Evolutionary conservation across 2,797 vertebrate species (phyloP).

Genomic region (Thamnophis elegans): DNA sequence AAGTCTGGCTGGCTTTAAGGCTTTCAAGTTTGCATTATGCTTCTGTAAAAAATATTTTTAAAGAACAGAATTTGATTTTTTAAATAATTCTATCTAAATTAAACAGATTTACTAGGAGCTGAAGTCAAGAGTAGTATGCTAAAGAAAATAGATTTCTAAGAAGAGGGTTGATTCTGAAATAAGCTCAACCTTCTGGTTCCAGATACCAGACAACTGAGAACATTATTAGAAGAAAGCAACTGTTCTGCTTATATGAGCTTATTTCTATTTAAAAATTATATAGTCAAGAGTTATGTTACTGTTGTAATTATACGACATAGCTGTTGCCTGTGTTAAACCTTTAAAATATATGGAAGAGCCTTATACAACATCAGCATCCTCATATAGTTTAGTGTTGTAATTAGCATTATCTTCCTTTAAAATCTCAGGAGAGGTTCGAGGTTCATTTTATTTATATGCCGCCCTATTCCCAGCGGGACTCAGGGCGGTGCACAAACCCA

Average conservation of each 20-base stretch:
- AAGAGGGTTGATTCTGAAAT: not conserved
- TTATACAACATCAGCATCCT: not conserved
- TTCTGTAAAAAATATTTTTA: conserved; percentile 78
- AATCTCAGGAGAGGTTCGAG: not conserved
- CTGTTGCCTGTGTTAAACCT: not conserved
- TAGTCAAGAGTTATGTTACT: not conserved
- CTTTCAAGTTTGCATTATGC: conserved; percentile 87
- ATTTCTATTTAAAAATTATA: not conserved
- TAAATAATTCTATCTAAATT: conserved; percentile 8
- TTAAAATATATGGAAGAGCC: not conserved
- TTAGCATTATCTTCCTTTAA: not conserved
- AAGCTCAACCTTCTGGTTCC: not conserved
- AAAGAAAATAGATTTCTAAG: not conserved
- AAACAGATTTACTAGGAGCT: too few relatives aligned
- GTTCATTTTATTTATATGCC: too few relatives aligned
- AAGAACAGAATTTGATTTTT: conserved; percentile 31
- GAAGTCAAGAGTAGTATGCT: not conserved
- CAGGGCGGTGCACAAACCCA: too few relatives aligned
- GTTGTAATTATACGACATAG: not conserved
- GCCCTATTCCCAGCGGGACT: too few relatives aligned
- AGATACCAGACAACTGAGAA: not conserved
- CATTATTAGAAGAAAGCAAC: not conserved
- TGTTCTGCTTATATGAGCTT: not conserved
- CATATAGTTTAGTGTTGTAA: not conserved
- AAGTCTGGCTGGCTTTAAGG: conserved; percentile 86